phyloP scores from a whole-genome alignment of 2,113 vertebrate species.

The Salvelinus alpinus region DNA sequence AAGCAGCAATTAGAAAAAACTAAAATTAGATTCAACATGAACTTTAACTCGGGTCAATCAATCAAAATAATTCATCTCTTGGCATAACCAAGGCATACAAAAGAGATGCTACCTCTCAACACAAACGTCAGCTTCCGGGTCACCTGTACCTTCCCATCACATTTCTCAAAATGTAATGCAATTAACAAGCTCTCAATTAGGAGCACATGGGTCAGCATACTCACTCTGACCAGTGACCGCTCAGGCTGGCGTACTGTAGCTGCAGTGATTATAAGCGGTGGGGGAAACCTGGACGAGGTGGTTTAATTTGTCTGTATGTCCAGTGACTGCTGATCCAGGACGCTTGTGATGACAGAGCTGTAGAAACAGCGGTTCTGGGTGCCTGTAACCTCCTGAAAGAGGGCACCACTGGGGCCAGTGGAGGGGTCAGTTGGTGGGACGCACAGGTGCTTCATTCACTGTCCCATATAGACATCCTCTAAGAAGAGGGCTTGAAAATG shows the following conservation, averaged over 20 bases:
- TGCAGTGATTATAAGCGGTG: constrained; percentile 35
- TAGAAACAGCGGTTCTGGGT: constrained; percentile 40
- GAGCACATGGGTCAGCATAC: too few species aligned
- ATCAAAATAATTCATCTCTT: too few species aligned
- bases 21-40: too few species aligned
- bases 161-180: too few species aligned
- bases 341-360: background rate
- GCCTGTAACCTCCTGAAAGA: constrained; percentile 35
- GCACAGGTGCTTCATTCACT: constrained; percentile 54
- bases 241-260: background rate
- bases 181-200: too few species aligned
- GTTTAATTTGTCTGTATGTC: background rate
- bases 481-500: constrained; percentile 47
- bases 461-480: constrained; percentile 68
- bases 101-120: too few species aligned
- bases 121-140: too few species aligned
- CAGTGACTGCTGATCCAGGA: constrained; percentile 42
- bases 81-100: too few species aligned
- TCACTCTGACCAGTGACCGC: too few species aligned
- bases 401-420: background rate
- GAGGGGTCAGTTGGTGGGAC: background rate
- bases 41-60: too few species aligned
- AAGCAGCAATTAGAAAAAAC: too few species aligned
- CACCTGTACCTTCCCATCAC: too few species aligned
- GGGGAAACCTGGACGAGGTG: constrained; percentile 18